These are phyloP conservation scores for Lanius collurio DNA, from an alignment of 2,113 vertebrate genomes.

Conservation along the genomic window DNA sequence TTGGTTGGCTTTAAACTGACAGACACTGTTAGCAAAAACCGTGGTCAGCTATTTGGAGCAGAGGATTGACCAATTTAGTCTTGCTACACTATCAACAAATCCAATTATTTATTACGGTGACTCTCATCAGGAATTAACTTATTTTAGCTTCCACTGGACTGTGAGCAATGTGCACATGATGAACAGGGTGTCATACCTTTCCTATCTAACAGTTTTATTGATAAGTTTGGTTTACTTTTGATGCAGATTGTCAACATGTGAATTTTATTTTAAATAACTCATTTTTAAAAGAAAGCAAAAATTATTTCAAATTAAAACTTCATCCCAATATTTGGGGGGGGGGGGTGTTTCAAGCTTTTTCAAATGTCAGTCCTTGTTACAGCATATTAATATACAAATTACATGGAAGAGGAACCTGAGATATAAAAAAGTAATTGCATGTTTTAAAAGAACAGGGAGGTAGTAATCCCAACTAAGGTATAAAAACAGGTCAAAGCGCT, in stretches of 20 bases:
- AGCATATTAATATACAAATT: background rate
- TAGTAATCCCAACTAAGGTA: background rate
- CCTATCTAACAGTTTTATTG: background rate
- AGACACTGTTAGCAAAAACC: background rate
- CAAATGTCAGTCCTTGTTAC: background rate
- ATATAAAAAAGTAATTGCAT: background rate
- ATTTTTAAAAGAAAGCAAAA: background rate
- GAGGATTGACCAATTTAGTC: constrained; percentile 1
- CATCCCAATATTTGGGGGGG: background rate
- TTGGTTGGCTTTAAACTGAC: background rate
- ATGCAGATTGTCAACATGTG: background rate
- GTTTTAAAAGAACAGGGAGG: background rate
- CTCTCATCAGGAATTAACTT: background rate
- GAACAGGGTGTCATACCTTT: background rate
- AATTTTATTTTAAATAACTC: background rate
- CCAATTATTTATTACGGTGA: background rate
- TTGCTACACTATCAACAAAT: constrained; percentile 31
- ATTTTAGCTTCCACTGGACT: background rate
- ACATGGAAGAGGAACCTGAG: background rate
- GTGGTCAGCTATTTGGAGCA: background rate
- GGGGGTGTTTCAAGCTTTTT: background rate
- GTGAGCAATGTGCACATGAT: background rate
- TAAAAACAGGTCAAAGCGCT: background rate
- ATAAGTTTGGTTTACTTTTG: background rate
- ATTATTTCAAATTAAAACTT: background rate